Conservation (phyloP, 2,888 invertebrate species). For the Drosophila atripex region DNA sequence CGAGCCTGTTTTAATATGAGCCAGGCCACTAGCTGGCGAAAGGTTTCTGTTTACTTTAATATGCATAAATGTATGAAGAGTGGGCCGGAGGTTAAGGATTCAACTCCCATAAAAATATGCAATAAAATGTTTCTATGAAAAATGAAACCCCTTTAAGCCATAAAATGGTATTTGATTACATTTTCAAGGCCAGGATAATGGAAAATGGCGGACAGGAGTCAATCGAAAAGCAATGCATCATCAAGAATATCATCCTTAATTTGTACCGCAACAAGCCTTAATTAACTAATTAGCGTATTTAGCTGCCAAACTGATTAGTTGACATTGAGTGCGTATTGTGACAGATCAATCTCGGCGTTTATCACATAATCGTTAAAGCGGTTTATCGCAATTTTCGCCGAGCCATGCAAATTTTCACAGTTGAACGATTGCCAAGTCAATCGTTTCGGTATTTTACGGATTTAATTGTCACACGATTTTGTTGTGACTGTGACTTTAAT, state of each 20-base stretch:
- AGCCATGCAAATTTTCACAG: constrained; percentile 66
- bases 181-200: background rate
- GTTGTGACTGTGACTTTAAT: constrained; percentile 75
- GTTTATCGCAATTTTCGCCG: constrained; percentile 66
- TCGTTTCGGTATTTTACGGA: constrained; percentile 35
- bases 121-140: background rate
- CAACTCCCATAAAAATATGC: background rate
- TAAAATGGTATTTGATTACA: background rate
- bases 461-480: constrained; percentile 73
- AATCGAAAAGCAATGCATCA: background rate
- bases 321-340: constrained; percentile 48
- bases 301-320: constrained; percentile 28
- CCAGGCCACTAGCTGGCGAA: constrained; percentile 44
- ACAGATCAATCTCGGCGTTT: constrained; percentile 47
- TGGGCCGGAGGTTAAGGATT: background rate
- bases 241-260: background rate
- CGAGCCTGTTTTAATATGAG: constrained; percentile 35
- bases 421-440: constrained; percentile 64
- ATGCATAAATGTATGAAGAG: constrained; percentile 13
- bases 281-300: constrained; percentile 32
- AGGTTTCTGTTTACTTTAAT: constrained; percentile 52
- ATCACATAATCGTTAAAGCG: constrained; percentile 47
- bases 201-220: background rate
- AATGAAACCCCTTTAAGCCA: background rate
- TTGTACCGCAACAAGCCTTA: constrained; percentile 7